Base-by-base conservation (phyloP, 1,140 invertebrate species). In the Pantala flavescens region DNA sequence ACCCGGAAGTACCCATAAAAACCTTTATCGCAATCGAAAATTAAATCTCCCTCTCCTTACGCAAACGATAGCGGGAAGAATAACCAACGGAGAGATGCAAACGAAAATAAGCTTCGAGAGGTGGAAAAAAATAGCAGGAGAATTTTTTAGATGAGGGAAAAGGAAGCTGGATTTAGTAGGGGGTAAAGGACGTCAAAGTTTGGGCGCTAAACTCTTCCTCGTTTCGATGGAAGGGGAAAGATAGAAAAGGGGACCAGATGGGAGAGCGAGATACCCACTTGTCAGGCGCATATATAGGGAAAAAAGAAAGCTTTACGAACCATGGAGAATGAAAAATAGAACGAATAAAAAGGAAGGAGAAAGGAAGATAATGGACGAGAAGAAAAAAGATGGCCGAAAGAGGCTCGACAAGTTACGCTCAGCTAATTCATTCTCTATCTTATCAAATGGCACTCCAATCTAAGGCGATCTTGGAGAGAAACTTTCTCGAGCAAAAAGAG, bases 181-280 rank as follows among this genome's bases (percentile, higher is more conserved):
- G 49, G 49, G 49, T 63, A 63, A 19, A 63, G 49, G 16, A 63
- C 49, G 49, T 63, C 49, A 63, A 63, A 63, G 49, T 63, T 63
- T 16, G 49, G 49, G 49, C 49, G 49, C 49, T 63, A 63, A 63
- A 63, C 49, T 63, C 49, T 63, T 63, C 49, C 49, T 63, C 49
- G 49, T 21, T 63, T 63, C 49, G 49, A 21, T 19, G 49, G 3
- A 63, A 7, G 49, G 49, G 12, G 12, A 63, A 14, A 5, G 49
- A 14, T 7, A 21, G 49, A 21, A 63, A 21, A 63, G 49, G 28
- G 49, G 49, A 21, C 16, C 49, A 21, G 49, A 63, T 63, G 49
- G 49, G 49, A 63, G 49, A 21, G 28, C 28, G 14, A 63, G 49
- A 63, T 21, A 63, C 49, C 49, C 49, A 63, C 49, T 63, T 63